These are phyloP conservation scores for Rhysida immarginata DNA, from an alignment of 1,140 invertebrate genomes.

Conservation along the genomic window DNA sequence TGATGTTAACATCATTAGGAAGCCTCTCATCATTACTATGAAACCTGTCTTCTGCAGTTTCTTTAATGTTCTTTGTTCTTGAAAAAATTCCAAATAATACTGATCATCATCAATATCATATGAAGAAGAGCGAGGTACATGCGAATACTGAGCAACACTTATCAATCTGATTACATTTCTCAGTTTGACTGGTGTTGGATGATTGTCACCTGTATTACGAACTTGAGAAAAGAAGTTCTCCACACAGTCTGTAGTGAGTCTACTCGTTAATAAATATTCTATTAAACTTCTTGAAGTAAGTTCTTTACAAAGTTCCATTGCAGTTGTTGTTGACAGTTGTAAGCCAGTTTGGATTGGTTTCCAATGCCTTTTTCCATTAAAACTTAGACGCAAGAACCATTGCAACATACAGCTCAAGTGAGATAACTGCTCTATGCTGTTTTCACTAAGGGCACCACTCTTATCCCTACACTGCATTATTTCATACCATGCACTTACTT, in stretches of 20 bases:
- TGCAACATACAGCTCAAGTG: background rate
- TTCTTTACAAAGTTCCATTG: background rate
- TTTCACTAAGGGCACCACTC: background rate
- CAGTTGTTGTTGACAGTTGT: background rate
- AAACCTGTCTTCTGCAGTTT: background rate
- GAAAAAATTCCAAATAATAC: background rate
- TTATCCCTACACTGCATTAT: background rate
- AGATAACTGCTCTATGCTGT: background rate
- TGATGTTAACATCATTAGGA: background rate
- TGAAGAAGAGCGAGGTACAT: background rate
- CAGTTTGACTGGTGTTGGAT: background rate
- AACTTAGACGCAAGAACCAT: background rate
- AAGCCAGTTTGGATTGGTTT: background rate
- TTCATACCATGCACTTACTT: background rate
- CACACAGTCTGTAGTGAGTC: background rate
- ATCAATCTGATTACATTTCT: background rate
- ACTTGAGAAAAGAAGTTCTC: background rate
- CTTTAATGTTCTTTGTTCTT: background rate
- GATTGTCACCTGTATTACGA: background rate
- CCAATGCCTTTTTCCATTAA: background rate
- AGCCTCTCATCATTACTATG: background rate
- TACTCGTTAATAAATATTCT: background rate
- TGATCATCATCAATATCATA: background rate
- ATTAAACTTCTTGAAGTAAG: background rate
- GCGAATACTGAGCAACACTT: background rate